Conservation (phyloP, 2,797 vertebrate genomes). For the Catamblyrhynchus diadema region DNA sequence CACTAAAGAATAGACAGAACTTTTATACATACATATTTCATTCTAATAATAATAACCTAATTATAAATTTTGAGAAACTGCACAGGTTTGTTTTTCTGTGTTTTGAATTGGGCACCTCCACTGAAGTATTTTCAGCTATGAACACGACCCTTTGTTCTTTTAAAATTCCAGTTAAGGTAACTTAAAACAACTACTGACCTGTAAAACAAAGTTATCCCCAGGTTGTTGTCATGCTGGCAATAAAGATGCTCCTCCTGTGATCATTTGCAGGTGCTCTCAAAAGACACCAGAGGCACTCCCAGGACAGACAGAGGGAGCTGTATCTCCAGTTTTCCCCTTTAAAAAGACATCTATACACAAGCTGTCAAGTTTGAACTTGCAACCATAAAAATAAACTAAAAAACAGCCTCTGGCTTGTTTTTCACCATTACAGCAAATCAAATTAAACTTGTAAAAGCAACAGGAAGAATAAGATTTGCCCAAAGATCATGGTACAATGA, state of each 20-base stretch:
- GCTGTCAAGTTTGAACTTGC: not conserved
- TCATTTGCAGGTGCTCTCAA: not conserved
- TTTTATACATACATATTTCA: not conserved
- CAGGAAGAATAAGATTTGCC: not conserved
- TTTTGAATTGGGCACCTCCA: not conserved
- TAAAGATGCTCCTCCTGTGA: not conserved
- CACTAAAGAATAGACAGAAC: not conserved
- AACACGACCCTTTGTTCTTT: not conserved
- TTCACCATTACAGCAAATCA: not conserved
- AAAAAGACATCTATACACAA: not conserved
- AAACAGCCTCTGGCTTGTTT: not conserved
- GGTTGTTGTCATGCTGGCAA: not conserved
- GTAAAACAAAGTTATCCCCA: not conserved
- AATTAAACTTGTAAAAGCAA: not conserved
- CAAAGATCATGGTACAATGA: not conserved
- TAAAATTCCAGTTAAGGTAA: not conserved
- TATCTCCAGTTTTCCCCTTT: conserved; percentile 50
- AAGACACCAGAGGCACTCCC: not conserved
- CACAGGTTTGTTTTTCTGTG: not conserved
- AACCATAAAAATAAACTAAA: not conserved
- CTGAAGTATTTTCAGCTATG: not conserved
- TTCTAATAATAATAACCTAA: not conserved
- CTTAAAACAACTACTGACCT: not conserved
- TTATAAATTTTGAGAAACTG: not conserved
- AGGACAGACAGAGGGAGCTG: conserved; percentile 63